phyloP scores from a whole-genome alignment of 2,797 vertebrate species.

The Cossypha caffra region DNA sequence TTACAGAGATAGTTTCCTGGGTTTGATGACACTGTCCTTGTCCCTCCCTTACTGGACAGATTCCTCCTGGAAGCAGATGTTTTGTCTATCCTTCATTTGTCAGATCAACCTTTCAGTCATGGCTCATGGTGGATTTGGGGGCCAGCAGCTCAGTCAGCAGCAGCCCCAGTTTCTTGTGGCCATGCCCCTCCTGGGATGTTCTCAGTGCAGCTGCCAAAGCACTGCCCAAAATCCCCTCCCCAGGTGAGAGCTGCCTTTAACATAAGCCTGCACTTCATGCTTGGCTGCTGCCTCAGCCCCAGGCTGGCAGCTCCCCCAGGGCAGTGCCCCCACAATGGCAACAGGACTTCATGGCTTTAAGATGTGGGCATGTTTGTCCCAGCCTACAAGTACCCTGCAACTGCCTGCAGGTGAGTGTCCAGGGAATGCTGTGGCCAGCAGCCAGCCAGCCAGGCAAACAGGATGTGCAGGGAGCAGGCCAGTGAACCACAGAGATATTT shows the following conservation, averaged over 20 bases:
- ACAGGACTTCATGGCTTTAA: neutral
- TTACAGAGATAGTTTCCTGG: neutral
- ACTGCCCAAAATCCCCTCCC: neutral
- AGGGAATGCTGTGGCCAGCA: neutral
- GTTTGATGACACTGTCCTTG: neutral
- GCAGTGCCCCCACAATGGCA: rapidly evolving
- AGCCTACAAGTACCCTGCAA: rapidly evolving
- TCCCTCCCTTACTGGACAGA: neutral
- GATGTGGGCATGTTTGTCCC: rapidly evolving
- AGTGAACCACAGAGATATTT: neutral
- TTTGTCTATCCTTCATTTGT: neutral
- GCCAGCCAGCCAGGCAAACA: neutral
- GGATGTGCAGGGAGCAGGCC: neutral
- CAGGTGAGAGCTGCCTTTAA: neutral
- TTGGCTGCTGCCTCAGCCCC: neutral
- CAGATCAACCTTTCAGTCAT: neutral
- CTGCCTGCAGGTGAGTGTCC: neutral
- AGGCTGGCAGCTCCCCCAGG: neutral
- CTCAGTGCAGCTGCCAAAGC: rapidly evolving
- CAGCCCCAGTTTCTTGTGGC: rapidly evolving
- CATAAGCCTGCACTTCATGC: rapidly evolving
- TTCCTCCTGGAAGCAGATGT: neutral
- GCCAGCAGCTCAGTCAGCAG: neutral
- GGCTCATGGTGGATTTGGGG: neutral
- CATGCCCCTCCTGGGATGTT: neutral